Evolutionary conservation across 2,888 invertebrate genomes (phyloP).

Genomic region (Brachypalpus laphriformis): DNA sequence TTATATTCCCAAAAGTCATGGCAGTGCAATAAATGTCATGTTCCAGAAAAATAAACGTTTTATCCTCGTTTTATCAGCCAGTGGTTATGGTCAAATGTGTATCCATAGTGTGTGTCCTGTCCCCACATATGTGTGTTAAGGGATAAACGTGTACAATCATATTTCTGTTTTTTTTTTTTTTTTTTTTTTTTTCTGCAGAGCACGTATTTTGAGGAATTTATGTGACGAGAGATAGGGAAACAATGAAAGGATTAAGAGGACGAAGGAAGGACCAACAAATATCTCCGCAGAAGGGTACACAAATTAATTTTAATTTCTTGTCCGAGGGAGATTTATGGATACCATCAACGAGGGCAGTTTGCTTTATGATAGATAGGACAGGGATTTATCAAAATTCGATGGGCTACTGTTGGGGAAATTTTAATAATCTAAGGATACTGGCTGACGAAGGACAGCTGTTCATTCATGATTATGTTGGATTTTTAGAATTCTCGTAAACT

Average conservation of each 20-base stretch:
- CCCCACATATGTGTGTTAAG: neutral
- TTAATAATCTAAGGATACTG: no score
- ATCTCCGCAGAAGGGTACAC: slow-evolving; percentile 34
- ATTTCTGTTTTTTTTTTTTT: slow-evolving; percentile 18
- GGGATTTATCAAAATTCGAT: neutral
- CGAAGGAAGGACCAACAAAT: neutral
- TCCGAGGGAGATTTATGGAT: slow-evolving; percentile 20
- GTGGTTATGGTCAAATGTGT: slow-evolving; percentile 17
- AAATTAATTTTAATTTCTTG: slow-evolving; percentile 56
- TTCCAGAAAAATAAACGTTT: slow-evolving; percentile 68
- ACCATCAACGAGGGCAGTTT: slow-evolving; percentile 6
- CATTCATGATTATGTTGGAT: no score
- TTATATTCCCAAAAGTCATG: slow-evolving; percentile 60
- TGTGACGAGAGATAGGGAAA: neutral
- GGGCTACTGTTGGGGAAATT: neutral
- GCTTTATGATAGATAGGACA: neutral
- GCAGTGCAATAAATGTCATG: slow-evolving; percentile 70
- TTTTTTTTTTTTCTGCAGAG: slow-evolving; percentile 15
- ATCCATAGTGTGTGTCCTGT: neutral
- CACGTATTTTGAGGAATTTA: slow-evolving; percentile 58
- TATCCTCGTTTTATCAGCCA: slow-evolving; percentile 55
- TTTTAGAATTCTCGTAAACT: no score
- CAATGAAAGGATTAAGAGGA: slow-evolving; percentile 9
- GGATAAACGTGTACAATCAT: slow-evolving; percentile 47
- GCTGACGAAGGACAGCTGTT: no score